These are phyloP conservation scores for Agrypnus murinus DNA, from an alignment of 2,888 invertebrate genomes.

Conservation along the genomic window DNA sequence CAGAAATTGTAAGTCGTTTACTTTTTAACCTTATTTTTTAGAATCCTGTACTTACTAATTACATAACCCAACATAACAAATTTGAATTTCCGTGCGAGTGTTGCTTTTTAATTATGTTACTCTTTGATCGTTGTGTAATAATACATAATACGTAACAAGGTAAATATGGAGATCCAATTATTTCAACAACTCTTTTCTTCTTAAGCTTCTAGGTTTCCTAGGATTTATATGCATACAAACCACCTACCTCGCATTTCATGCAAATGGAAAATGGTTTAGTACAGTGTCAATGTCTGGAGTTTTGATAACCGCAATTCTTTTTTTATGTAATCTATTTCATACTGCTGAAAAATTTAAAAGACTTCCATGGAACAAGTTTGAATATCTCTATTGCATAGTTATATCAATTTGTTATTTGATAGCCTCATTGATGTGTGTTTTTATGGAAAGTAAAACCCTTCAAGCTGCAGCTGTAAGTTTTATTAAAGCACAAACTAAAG, in stretches of 20 bases:
- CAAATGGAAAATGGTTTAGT: conserved; percentile 83
- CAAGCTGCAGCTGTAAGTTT: conserved; percentile 84
- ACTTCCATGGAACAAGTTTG: conserved; percentile 91
- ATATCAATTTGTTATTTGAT: conserved; percentile 86
- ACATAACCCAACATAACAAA: too few species aligned
- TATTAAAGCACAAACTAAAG: not conserved
- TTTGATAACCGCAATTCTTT: conserved; percentile 87
- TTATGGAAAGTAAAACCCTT: conserved; percentile 76
- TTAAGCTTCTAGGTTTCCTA: conserved; percentile 79
- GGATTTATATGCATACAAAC: conserved; percentile 88
- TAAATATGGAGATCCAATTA: not conserved
- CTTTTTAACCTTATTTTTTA: too few species aligned
- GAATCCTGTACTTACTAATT: too few species aligned
- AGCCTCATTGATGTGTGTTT: conserved; percentile 81
- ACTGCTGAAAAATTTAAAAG: conserved; percentile 88
- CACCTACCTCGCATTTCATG: conserved; percentile 66
- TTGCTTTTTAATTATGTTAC: too few species aligned
- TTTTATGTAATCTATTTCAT: conserved; percentile 89
- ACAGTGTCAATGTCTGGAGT: conserved; percentile 89
- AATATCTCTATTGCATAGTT: conserved; percentile 83
- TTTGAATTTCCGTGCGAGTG: too few species aligned
- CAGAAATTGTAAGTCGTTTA: conserved; percentile 86
- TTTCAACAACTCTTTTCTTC: conserved; percentile 59
- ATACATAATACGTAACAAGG: too few species aligned
- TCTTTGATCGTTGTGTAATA: too few species aligned